Conservation (phyloP, 2,888 invertebrate genomes). For the Zootermopsis nevadensis region DNA sequence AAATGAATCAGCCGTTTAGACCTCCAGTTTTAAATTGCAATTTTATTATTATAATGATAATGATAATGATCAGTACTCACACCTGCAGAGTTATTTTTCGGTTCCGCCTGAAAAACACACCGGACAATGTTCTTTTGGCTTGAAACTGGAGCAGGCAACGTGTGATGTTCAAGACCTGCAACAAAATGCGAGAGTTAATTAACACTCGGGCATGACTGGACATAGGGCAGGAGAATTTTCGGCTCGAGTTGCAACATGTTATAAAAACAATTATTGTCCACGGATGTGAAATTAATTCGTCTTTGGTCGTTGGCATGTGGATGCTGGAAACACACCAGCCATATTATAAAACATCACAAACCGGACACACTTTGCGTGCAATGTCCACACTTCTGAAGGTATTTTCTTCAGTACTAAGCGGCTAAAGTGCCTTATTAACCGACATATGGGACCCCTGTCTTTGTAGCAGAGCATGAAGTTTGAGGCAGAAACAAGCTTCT, state of each 20-base stretch:
- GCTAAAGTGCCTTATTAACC: background rate
- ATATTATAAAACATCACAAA: background rate
- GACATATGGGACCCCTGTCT: background rate
- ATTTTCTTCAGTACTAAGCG: background rate
- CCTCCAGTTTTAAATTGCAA: too few species aligned
- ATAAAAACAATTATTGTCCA: slow-evolving; percentile 3
- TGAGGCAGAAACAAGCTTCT: too few species aligned
- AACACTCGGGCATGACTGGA: background rate
- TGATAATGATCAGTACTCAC: too few species aligned
- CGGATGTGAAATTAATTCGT: background rate
- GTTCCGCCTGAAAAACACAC: too few species aligned
- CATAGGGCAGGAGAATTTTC: background rate
- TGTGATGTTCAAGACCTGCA: too few species aligned
- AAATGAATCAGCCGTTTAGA: too few species aligned
- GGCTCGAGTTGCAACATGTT: background rate
- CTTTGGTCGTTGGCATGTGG: background rate
- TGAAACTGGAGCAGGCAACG: too few species aligned
- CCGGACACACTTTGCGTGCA: background rate
- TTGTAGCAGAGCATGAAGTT: background rate
- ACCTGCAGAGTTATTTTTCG: too few species aligned
- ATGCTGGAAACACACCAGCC: background rate
- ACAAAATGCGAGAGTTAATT: too few species aligned
- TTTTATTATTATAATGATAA: too few species aligned
- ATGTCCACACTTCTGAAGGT: background rate
- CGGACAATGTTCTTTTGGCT: too few species aligned